phyloP scores from a whole-genome alignment of 2,888 invertebrate genomes.

The Melanophora roralis region DNA sequence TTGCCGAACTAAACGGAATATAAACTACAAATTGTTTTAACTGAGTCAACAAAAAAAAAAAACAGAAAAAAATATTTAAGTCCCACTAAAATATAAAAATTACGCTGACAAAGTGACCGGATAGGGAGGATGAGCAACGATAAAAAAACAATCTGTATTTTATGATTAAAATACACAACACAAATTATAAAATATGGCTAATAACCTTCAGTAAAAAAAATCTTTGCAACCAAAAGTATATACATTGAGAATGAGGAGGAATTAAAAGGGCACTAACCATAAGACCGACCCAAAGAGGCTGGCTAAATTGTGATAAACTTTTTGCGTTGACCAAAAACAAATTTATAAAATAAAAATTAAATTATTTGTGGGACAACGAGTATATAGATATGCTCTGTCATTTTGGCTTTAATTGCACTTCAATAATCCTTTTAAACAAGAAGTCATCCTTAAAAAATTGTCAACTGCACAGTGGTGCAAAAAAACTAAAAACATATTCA shows the following conservation, averaged over 20 bases:
- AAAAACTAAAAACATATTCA: too few relatives aligned
- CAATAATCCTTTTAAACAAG: slow-evolving; percentile 70
- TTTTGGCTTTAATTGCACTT: slow-evolving; percentile 76
- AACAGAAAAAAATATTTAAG: background rate
- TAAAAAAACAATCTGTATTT: slow-evolving; percentile 59
- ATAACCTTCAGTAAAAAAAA: slow-evolving; percentile 45
- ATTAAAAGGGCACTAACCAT: slow-evolving; percentile 52
- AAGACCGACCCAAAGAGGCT: slow-evolving; percentile 49
- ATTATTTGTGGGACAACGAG: slow-evolving; percentile 50
- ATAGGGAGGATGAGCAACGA: slow-evolving; percentile 38
- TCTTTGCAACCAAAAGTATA: slow-evolving; percentile 6
- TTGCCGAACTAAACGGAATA: slow-evolving; percentile 48
- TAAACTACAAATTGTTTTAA: slow-evolving; percentile 61
- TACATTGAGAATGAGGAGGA: slow-evolving; percentile 24
- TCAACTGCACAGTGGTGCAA: slow-evolving; percentile 26
- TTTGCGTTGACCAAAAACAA: slow-evolving; percentile 1
- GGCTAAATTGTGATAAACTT: slow-evolving; percentile 57
- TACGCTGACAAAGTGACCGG: slow-evolving; percentile 59
- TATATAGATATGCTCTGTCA: slow-evolving; percentile 71
- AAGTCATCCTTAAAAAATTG: slow-evolving; percentile 13
- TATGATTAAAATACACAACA: slow-evolving; percentile 60
- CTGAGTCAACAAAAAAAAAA: slow-evolving; percentile 43
- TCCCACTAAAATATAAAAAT: slow-evolving; percentile 40
- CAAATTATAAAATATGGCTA: slow-evolving; percentile 61
- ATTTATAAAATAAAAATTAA: background rate